These are phyloP conservation scores for Lophochroa leadbeateri DNA, from an alignment of 2,113 vertebrate species.

Conservation along the genomic window DNA sequence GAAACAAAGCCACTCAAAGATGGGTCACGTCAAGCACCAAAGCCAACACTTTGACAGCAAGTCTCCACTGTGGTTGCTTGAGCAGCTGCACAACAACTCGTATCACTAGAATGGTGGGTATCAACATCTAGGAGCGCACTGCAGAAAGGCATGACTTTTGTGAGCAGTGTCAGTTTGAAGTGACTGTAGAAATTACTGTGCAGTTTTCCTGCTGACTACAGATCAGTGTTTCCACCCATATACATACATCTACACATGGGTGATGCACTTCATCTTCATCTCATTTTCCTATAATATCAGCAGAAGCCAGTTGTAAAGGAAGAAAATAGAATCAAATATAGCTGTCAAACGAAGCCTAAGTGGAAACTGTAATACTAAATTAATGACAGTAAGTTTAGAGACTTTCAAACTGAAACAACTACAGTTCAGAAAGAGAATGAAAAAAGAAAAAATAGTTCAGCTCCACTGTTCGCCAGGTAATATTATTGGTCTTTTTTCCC, in stretches of 20 bases:
- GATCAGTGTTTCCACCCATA: background rate
- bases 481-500: background rate
- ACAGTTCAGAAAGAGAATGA: background rate
- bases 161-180: background rate
- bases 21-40: background rate
- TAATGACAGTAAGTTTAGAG: background rate
- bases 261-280: background rate
- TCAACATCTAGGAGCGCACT: background rate
- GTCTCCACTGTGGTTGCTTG: background rate
- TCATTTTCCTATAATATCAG: background rate
- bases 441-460: background rate
- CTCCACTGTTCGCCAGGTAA: background rate
- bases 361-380: background rate
- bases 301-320: background rate
- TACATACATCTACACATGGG: fast-evolving
- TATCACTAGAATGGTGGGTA: background rate
- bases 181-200: background rate
- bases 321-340: background rate
- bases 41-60: background rate
- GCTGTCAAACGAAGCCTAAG: background rate
- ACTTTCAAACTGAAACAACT: background rate
- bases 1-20: background rate
- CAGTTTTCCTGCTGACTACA: background rate
- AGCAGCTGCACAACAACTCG: background rate
- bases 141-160: background rate